Conservation (phyloP, 2,113 vertebrate genomes). For the Rhineura floridana region DNA sequence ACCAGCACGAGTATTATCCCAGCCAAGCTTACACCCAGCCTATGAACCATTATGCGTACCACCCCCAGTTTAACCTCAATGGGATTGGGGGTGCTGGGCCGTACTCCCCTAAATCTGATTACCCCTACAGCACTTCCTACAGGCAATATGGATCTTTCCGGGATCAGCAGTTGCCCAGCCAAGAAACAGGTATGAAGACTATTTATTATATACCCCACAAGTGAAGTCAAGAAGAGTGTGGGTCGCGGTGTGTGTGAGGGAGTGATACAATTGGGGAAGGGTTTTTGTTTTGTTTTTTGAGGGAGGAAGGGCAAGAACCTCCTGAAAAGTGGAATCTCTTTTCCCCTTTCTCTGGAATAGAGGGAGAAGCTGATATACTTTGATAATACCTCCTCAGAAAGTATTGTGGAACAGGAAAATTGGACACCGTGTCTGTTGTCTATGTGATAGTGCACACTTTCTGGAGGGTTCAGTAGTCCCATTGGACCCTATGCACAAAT, state of each 20-base stretch:
- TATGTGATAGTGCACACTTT: too few relatives aligned
- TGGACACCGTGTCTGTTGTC: not conserved
- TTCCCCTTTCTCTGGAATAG: not conserved
- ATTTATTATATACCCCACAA: not conserved
- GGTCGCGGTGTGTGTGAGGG: too few relatives aligned
- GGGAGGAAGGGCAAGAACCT: not conserved
- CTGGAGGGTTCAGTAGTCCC: not conserved
- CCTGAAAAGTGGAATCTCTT: rapidly evolving
- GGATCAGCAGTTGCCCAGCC: conserved; percentile 89
- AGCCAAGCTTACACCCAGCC: conserved; percentile 85
- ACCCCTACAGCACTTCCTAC: conserved; percentile 89
- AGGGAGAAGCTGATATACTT: not conserved
- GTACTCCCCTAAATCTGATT: conserved; percentile 93
- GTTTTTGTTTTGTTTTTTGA: not conserved
- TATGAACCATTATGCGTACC: conserved; percentile 86
- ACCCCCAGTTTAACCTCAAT: conserved; percentile 91
- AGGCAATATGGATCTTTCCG: conserved; percentile 92
- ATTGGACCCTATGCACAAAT: not conserved
- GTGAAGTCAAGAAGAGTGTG: too few relatives aligned
- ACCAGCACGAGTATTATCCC: conserved; percentile 92
- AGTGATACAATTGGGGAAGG: too few relatives aligned
- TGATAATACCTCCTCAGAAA: not conserved
- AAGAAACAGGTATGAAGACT: conserved; percentile 84
- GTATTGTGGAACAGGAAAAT: not conserved
- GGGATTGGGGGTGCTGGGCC: conserved; percentile 85